A percentile compares a stretch with the other conserved stretches of the same genome.
Conservation (phyloP, 2,113 vertebrate genomes). For the human (Homo sapiens) region GRCh38 chr1:71781001-71781500, state of each 20-base stretch:
- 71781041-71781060: background rate
- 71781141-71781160: background rate
- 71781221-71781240: background rate
- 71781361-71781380: background rate
- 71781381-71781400: background rate
- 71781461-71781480: conserved; percentile 4
- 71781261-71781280: background rate
- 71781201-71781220: background rate
- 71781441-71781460: background rate
- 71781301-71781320: background rate
- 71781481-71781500: background rate
- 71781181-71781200: background rate
- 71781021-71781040: background rate
- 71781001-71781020: background rate
- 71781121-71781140: background rate
- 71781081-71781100: background rate
- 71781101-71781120: background rate
- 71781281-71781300: background rate
- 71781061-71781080: background rate
- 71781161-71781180: background rate
- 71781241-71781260: background rate
- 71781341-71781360: background rate
- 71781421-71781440: background rate
- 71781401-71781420: background rate
- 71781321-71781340: background rate